Base-by-base conservation (phyloP, 2,113 vertebrate genomes). In the Prochilodus magdalenae region DNA sequence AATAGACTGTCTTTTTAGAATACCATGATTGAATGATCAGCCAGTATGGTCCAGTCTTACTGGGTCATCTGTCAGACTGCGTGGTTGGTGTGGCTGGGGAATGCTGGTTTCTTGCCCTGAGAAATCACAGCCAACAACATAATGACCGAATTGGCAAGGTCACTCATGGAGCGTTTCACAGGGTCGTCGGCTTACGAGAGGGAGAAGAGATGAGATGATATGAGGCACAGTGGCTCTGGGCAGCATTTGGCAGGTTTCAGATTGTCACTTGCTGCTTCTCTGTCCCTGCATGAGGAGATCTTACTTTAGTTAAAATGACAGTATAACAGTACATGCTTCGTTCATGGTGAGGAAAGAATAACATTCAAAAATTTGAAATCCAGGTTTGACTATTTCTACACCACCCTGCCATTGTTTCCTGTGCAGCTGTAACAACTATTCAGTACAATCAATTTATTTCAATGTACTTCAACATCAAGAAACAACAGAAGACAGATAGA, bases 51-150 rank as follows among this genome's bases (percentile, higher is more conserved):
- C 44, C 24, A 44, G 33, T 13, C 22, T 36, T 33, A 44, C 40
- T 51, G 57, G 57, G 24, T 59, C 69, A 49, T 63, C n/a, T n/a
- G n/a, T 73, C 78, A 80, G 30, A 18, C 66, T 44, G 66, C 22
- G 66, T n/a, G 36, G 30, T 57, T 57, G 22, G 66, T 27, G 20
- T 6, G 7, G 26, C 78, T 16, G 44, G 14, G 51, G 57, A 63
- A 65, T 13, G 70, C 71, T 81, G 59, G 20, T 81, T 63, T 12
- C 66, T 47, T 27, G 79, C 59, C 70, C 59, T 66, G 44, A 73
- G 70, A 36, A n/a, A 55, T 59, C 51, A 70, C 66, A 79, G 77
- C 53, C 65, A 59, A 53, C 44, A 24, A 33, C 27, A 70, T 57
- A n/a, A 70, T 65, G 65, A 79, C 67, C 40, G 36, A 69, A 40